These are phyloP conservation scores for Tolypeutes matacus DNA, from an alignment of 2,797 vertebrate species.

Conservation along the genomic window DNA sequence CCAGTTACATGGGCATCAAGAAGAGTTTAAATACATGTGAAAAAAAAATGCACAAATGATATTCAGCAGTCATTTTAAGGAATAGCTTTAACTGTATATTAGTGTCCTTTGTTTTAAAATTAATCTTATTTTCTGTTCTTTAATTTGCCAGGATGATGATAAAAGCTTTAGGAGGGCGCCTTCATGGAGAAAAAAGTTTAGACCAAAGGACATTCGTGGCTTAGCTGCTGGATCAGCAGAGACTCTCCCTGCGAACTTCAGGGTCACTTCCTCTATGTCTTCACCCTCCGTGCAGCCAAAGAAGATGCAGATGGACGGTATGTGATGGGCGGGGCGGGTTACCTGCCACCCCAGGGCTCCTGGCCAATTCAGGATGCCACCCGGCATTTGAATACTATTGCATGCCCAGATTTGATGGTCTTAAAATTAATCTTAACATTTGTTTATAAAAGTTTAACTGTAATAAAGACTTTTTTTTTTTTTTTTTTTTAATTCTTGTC, in stretches of 20 bases:
- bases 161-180: constrained; percentile 97
- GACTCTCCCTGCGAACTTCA: constrained; percentile 97
- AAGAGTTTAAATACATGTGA: accelerated
- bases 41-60: accelerated
- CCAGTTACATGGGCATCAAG: accelerated
- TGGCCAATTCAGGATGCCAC: background rate
- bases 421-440: background rate
- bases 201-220: constrained; percentile 97
- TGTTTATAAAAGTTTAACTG: background rate
- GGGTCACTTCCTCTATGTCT: constrained; percentile 93
- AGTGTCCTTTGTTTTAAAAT: background rate
- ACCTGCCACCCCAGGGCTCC: background rate
- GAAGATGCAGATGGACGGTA: constrained; percentile 98
- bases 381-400: background rate
- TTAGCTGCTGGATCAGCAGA: constrained; percentile 94
- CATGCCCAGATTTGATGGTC: constrained; percentile 27
- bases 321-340: constrained; percentile 30
- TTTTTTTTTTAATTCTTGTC: background rate
- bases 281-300: constrained; percentile 96
- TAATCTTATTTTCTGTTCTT: constrained; percentile 59
- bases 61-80: background rate
- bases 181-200: constrained; percentile 98
- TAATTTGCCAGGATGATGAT: constrained; percentile 93
- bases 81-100: accelerated
- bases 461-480: too few relatives aligned